Conservation (phyloP, 2,888 invertebrate species). For the Drosophila setosimentum region DNA sequence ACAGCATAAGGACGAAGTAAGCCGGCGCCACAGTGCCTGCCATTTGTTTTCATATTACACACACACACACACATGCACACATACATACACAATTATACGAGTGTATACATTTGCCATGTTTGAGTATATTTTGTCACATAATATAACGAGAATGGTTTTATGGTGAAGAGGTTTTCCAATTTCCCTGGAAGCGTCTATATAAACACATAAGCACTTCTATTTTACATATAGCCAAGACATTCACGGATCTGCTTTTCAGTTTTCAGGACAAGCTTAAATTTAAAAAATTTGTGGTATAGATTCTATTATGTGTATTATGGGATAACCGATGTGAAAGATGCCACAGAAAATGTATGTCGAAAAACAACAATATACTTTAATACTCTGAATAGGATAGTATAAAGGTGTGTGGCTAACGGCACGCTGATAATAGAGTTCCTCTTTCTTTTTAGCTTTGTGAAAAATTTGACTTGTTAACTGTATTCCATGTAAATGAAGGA, state of each 20-base stretch:
- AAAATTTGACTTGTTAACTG: conserved; percentile 23
- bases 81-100: background rate
- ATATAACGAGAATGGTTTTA: conserved; percentile 14
- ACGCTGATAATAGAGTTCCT: background rate
- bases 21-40: conserved; percentile 7
- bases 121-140: conserved; percentile 19
- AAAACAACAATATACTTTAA: background rate
- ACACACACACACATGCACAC: conserved; percentile 13
- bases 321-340: background rate
- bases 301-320: background rate
- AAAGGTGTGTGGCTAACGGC: no score
- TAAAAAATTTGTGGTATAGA: background rate
- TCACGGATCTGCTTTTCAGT: background rate
- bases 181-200: background rate
- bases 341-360: background rate
- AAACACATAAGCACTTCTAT: background rate
- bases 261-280: background rate
- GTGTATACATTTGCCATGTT: background rate
- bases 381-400: background rate
- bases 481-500: conserved; percentile 60
- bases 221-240: background rate
- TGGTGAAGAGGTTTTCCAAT: background rate
- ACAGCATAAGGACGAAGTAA: conserved; percentile 2
- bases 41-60: conserved; percentile 65
- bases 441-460: background rate